Conservation (phyloP, 1,140 invertebrate genomes). For the Orchesella cincta region DNA sequence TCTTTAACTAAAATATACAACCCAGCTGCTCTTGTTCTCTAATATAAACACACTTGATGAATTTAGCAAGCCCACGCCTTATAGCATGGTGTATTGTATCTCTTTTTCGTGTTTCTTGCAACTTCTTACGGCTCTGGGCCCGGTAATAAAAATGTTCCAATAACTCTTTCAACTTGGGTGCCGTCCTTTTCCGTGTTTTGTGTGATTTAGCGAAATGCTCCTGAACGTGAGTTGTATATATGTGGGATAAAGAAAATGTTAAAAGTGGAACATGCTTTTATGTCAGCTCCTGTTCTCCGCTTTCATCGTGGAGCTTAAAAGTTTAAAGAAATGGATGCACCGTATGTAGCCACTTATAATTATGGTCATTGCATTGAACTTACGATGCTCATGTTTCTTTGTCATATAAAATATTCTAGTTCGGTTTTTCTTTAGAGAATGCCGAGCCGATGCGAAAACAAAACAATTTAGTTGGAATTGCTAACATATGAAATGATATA, state of each 20-base stretch:
- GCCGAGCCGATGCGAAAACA: no score
- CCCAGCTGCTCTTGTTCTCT: not conserved
- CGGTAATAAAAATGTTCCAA: not conserved
- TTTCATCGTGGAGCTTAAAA: no score
- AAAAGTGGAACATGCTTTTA: not conserved
- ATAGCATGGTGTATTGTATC: not conserved
- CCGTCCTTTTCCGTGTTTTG: slow-evolving; percentile 15
- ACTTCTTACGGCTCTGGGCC: not conserved
- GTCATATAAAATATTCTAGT: no score
- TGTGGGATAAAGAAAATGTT: not conserved
- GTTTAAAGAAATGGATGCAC: no score
- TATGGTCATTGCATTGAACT: no score
- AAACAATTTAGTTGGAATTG: no score
- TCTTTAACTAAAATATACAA: not conserved
- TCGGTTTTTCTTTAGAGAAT: no score
- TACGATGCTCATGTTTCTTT: no score
- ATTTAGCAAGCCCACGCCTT: not conserved
- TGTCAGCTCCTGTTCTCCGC: no score
- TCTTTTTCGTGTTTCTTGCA: not conserved
- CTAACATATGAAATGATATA: no score
- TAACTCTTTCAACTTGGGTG: not conserved
- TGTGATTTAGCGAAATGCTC: not conserved
- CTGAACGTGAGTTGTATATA: not conserved
- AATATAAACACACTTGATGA: not conserved
- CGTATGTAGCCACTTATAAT: no score